phyloP scores from a whole-genome alignment of 2,113 vertebrate species.

The Furnarius figulus region DNA sequence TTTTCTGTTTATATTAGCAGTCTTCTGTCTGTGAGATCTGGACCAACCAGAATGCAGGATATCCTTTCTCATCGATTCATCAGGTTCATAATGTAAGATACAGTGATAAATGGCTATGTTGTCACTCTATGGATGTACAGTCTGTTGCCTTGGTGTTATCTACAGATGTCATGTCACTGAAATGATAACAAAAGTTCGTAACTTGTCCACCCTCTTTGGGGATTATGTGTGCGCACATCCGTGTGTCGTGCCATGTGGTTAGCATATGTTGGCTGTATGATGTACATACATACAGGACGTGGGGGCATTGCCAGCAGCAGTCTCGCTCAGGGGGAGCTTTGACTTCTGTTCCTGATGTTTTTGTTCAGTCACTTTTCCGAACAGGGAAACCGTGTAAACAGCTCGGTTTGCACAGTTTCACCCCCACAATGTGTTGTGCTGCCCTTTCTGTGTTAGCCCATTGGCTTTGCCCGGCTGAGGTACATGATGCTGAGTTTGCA shows the following conservation, averaged over 20 bases:
- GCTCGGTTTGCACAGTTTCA: slow-evolving; percentile 46
- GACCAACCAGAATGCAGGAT: slow-evolving; percentile 86
- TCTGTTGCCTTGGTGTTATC: slow-evolving; percentile 72
- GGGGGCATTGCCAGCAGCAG: slow-evolving; percentile 11
- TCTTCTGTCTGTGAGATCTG: slow-evolving; percentile 85
- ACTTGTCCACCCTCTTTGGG: slow-evolving; percentile 17
- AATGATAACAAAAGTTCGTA: not conserved
- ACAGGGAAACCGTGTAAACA: slow-evolving; percentile 56
- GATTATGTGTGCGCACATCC: slow-evolving; percentile 53
- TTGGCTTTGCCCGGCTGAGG: not conserved
- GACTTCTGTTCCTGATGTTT: slow-evolving; percentile 42
- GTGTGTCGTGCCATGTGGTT: slow-evolving; percentile 62
- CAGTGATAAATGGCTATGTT: slow-evolving; percentile 66
- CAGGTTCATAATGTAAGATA: slow-evolving; percentile 85
- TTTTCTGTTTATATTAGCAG: slow-evolving; percentile 86
- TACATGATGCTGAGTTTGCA: not conserved
- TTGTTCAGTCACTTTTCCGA: slow-evolving; percentile 49
- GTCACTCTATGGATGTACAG: slow-evolving; percentile 66
- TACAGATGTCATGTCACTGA: slow-evolving; percentile 50
- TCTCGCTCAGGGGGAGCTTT: slow-evolving; percentile 41
- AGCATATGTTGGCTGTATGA: slow-evolving; percentile 40
- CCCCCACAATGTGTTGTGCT: slow-evolving; percentile 25
- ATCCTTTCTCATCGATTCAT: slow-evolving; percentile 83
- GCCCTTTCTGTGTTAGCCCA: not conserved
- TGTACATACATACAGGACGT: not conserved